Conservation (phyloP, 2,888 invertebrate species). For the Scotopteryx bipunctaria region DNA sequence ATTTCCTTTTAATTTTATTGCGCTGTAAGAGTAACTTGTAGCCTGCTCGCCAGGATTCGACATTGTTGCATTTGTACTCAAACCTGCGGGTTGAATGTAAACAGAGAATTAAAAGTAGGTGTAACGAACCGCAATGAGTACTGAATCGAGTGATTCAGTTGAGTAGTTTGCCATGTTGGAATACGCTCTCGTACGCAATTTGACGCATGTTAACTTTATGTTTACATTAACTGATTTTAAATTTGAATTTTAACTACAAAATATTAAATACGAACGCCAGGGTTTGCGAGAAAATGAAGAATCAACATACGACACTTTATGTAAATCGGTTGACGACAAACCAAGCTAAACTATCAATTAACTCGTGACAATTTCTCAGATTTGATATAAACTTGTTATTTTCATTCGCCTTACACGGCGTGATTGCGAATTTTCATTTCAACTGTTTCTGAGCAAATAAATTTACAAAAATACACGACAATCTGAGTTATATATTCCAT, state of each 20-base stretch:
- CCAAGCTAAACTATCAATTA: too few relatives aligned
- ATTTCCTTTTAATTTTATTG: slow-evolving; percentile 54
- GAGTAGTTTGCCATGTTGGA: slow-evolving; percentile 19
- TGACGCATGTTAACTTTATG: slow-evolving; percentile 4
- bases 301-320: background rate
- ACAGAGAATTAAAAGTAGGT: slow-evolving; percentile 43
- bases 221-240: background rate
- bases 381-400: too few relatives aligned
- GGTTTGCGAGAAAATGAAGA: background rate
- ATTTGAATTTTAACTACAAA: background rate
- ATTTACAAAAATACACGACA: slow-evolving; percentile 1
- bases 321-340: too few relatives aligned
- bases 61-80: slow-evolving; percentile 36
- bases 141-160: slow-evolving; percentile 40
- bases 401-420: too few relatives aligned
- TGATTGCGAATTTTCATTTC: background rate
- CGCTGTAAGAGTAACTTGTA: slow-evolving; percentile 42
- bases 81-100: slow-evolving; percentile 6
- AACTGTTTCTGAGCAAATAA: background rate
- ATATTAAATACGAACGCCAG: too few relatives aligned
- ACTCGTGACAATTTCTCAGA: background rate
- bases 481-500: slow-evolving; percentile 17
- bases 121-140: slow-evolving; percentile 44
- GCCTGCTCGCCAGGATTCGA: slow-evolving; percentile 29
- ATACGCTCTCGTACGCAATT: background rate